phyloP scores from a whole-genome alignment of 2,797 vertebrate species.

The Microchirus variegatus region DNA sequence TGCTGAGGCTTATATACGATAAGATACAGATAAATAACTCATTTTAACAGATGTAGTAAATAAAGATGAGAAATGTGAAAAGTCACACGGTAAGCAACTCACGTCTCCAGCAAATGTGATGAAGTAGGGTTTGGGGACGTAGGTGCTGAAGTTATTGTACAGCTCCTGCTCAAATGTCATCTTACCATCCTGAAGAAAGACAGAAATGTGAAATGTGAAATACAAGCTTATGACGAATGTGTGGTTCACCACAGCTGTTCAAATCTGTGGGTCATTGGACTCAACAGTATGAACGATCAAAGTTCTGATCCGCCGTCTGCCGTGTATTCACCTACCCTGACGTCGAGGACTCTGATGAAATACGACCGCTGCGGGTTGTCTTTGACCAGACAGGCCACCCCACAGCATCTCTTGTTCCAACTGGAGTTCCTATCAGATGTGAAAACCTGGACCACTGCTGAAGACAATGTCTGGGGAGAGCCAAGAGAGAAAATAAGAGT shows the following conservation, averaged over 20 bases:
- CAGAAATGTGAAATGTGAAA: background rate
- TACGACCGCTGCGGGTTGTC: slow-evolving; percentile 95
- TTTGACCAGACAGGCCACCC: slow-evolving; percentile 96
- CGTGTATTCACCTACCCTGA: slow-evolving; percentile 84
- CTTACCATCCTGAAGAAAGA: slow-evolving; percentile 87
- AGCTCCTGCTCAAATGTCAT: slow-evolving; percentile 93
- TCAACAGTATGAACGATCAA: too few relatives aligned
- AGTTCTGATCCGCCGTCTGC: background rate
- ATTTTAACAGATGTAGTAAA: slow-evolving; percentile 2
- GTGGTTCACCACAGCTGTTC: too few relatives aligned
- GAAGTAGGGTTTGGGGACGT: slow-evolving; percentile 89
- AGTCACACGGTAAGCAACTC: slow-evolving; percentile 72
- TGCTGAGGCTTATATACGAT: background rate
- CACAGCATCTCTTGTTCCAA: slow-evolving; percentile 95
- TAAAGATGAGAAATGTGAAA: background rate
- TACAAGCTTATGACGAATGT: background rate
- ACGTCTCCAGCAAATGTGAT: slow-evolving; percentile 96
- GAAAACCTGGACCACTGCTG: slow-evolving; percentile 94
- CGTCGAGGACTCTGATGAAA: slow-evolving; percentile 94
- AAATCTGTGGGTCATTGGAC: too few relatives aligned
- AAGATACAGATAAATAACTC: background rate
- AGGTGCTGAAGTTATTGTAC: slow-evolving; percentile 90
- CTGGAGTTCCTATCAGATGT: slow-evolving; percentile 87
- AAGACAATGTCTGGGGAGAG: slow-evolving; percentile 84
- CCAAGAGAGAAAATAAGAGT: background rate